phyloP scores from a whole-genome alignment of 2,113 vertebrate species.

The Thamnaconus septentrionalis region DNA sequence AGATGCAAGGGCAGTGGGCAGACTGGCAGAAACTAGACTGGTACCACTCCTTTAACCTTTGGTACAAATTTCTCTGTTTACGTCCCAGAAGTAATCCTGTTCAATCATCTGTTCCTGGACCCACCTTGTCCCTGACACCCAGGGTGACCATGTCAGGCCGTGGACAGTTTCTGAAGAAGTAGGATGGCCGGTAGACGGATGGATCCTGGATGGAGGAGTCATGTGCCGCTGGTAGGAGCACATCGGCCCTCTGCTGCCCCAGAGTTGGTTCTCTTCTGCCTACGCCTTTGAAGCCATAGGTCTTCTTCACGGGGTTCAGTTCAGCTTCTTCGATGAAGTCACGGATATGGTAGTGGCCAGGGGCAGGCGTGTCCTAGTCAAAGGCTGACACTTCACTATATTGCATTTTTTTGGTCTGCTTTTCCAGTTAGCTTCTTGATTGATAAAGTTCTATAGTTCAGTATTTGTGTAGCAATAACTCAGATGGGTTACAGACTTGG shows the following conservation, averaged over 20 bases:
- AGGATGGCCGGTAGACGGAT: conserved; percentile 49
- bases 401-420: neutral
- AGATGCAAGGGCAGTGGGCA: too few species aligned
- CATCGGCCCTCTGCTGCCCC: conserved; percentile 40
- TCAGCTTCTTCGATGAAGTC: conserved; percentile 76
- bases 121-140: conserved; percentile 71
- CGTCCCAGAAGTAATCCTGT: too few species aligned
- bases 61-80: too few species aligned
- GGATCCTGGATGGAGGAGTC: conserved; percentile 59
- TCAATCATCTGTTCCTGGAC: neutral
- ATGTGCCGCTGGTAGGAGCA: conserved; percentile 64
- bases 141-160: conserved; percentile 50
- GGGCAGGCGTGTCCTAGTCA: conserved; percentile 67
- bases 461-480: too few species aligned
- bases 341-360: conserved; percentile 68
- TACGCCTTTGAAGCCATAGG: conserved; percentile 74
- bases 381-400: neutral
- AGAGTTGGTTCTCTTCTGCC: conserved; percentile 57
- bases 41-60: too few species aligned
- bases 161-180: conserved; percentile 72
- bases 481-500: too few species aligned
- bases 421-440: too few species aligned
- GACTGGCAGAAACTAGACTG: too few species aligned
- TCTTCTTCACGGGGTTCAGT: conserved; percentile 72
- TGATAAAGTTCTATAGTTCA: too few species aligned